phyloP scores from a whole-genome alignment of 1,140 invertebrate species.

The Bombyx mandarina region DNA sequence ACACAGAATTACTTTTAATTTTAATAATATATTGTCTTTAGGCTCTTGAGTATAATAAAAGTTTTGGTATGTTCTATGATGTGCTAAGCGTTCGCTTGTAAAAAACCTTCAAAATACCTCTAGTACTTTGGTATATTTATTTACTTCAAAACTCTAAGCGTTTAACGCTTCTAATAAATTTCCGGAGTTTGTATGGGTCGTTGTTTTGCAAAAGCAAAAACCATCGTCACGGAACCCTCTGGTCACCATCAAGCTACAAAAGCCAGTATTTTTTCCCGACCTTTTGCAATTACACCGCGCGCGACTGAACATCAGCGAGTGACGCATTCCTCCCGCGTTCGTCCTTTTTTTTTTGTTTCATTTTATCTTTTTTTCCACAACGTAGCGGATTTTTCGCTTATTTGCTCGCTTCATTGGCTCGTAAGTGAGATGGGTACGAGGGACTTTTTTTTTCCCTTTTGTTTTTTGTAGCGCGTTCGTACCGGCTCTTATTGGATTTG shows the following conservation, averaged over 20 bases:
- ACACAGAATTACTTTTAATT: no score
- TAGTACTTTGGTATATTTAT: no score
- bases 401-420: constrained; percentile 68
- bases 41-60: no score
- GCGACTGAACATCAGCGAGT: constrained; percentile 49
- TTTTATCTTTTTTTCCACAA: constrained; percentile 64
- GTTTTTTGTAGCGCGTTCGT: constrained; percentile 37
- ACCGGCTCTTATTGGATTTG: constrained; percentile 45
- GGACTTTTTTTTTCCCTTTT: constrained; percentile 43
- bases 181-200: no score
- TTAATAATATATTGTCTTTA: no score
- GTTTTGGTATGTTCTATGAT: no score
- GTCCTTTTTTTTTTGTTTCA: constrained; percentile 33
- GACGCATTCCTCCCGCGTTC: constrained; percentile 39
- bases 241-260: not conserved
- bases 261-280: constrained; percentile 40
- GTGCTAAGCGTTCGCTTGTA: no score
- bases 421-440: constrained; percentile 59
- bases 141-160: no score
- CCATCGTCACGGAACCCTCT: constrained; percentile 29
- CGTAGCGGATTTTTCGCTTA: constrained; percentile 65
- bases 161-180: no score
- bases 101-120: no score
- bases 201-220: no score
- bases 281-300: constrained; percentile 56